These are phyloP conservation scores for Drosophila ustulata DNA, from an alignment of 2,888 invertebrate species.

Conservation along the genomic window DNA sequence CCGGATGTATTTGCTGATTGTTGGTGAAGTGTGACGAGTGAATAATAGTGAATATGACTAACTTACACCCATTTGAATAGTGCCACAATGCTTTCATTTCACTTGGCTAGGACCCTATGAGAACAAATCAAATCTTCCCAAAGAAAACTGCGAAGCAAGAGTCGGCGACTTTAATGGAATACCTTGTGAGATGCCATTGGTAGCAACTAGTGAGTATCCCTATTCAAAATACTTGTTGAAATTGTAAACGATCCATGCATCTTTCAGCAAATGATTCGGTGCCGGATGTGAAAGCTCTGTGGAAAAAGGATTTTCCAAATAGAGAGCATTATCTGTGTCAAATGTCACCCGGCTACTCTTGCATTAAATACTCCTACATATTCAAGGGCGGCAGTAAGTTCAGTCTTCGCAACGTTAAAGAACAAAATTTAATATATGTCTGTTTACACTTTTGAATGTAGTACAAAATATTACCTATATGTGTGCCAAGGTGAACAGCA, in stretches of 20 bases:
- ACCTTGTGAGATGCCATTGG: constrained; percentile 88
- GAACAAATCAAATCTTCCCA: constrained; percentile 86
- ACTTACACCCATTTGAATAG: constrained; percentile 45
- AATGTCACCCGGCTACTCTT: constrained; percentile 87
- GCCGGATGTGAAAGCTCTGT: constrained; percentile 88
- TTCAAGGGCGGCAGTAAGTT: constrained; percentile 87
- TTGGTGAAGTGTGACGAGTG: constrained; percentile 39
- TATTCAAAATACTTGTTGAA: not conserved
- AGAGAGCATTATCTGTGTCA: constrained; percentile 86
- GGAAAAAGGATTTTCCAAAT: constrained; percentile 86
- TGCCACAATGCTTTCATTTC: constrained; percentile 88
- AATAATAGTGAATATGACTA: constrained; percentile 8
- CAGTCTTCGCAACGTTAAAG: not conserved
- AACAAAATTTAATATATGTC: too few relatives aligned
- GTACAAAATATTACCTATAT: constrained; percentile 90
- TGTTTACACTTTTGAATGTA: constrained; percentile 71
- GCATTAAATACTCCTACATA: constrained; percentile 88
- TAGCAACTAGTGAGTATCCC: constrained; percentile 85
- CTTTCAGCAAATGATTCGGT: constrained; percentile 87
- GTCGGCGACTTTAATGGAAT: constrained; percentile 86
- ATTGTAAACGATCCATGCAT: not conserved
- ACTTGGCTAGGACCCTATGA: constrained; percentile 89
- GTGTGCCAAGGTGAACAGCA: constrained; percentile 88
- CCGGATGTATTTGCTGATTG: constrained; percentile 50
- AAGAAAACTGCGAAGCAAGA: constrained; percentile 86